Evolutionary conservation across 2,888 invertebrate genomes (phyloP).

Genomic region (Cosmia pyralina): DNA sequence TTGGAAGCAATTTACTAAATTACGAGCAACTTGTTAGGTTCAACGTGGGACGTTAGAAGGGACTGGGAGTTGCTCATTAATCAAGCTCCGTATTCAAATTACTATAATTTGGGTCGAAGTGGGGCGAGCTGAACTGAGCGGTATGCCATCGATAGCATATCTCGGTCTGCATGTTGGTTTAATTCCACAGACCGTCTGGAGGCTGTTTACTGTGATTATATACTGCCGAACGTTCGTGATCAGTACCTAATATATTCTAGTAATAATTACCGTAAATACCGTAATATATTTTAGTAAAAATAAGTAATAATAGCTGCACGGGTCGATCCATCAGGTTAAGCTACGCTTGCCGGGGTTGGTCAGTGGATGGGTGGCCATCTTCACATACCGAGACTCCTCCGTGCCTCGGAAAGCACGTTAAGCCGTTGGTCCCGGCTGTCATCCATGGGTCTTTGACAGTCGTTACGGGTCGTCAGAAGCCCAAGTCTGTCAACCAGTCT

Average conservation of each 20-base stretch:
- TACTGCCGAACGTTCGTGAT: conserved; percentile 5
- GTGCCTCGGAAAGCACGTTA: no score
- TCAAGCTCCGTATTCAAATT: conserved; percentile 69
- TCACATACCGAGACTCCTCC: no score
- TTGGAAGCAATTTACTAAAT: conserved; percentile 62
- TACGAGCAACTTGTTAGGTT: conserved; percentile 40
- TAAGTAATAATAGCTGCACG: no score
- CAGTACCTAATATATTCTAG: background rate
- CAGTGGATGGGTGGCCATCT: no score
- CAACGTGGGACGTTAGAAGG: conserved; percentile 31
- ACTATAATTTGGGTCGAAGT: conserved; percentile 63
- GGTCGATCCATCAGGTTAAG: no score
- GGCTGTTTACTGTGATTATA: conserved; percentile 2
- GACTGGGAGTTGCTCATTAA: conserved; percentile 61
- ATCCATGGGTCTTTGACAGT: no score
- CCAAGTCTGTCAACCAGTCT: no score
- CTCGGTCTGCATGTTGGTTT: conserved; percentile 18
- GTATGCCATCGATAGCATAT: conserved; percentile 52
- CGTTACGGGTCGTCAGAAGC: no score
- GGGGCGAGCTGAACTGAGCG: conserved; percentile 40
- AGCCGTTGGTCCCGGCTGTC: no score
- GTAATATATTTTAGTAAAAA: no score
- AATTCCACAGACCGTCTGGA: conserved; percentile 16
- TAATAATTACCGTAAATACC: background rate
- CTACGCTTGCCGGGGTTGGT: no score